Base-by-base conservation (phyloP, 2,888 invertebrate genomes). In the Polietes domitor region DNA sequence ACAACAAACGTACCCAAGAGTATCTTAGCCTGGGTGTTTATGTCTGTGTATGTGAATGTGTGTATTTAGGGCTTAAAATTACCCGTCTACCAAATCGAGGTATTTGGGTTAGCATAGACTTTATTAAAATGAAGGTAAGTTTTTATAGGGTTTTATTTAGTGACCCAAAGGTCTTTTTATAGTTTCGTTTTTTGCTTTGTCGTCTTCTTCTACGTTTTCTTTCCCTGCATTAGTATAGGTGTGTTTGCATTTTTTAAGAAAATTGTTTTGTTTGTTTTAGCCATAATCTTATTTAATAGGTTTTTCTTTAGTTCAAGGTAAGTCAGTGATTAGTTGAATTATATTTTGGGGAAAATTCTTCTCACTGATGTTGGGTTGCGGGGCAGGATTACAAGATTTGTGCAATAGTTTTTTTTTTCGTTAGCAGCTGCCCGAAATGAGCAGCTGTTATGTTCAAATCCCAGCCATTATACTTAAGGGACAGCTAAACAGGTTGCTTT, bases 81-180 rank as follows among this genome's bases (percentile, higher is more conserved):
- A 43, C 41, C 41, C 24, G 21, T 24, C 15, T 58, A 58, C 15
- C 2, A 24, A 73, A 73, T 26, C 26, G 21, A 73, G 72, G 72
- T 58, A 72, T 73, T 55, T 55, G 15, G 73, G 58, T 58, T 73
- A 58, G 41, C 41, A 58, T n/a, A 41, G 55, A 37, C 68, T 68
- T 68, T 41, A 72, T 19, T 37, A 58, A 43, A 68, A 17, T 68
- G 68, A 68, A 68, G 68, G 73, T 73, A 58, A 58, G 73, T 58
- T 37, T 41, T 41, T 43, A 58, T 58, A 41, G 58, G 58, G 41
- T 73, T 72, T 73, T 73, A 41, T 5, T 73, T 43, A 24, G 68
- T 68, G 26, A 58, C 43, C 41, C 53, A 37, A 55, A 37, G 72
- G 21, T 73, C 41, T 73, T 58, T 73, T 26, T 61, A 32, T 41